Base-by-base conservation (phyloP, 2,888 invertebrate genomes). In the Eupithecia inturbata region DNA sequence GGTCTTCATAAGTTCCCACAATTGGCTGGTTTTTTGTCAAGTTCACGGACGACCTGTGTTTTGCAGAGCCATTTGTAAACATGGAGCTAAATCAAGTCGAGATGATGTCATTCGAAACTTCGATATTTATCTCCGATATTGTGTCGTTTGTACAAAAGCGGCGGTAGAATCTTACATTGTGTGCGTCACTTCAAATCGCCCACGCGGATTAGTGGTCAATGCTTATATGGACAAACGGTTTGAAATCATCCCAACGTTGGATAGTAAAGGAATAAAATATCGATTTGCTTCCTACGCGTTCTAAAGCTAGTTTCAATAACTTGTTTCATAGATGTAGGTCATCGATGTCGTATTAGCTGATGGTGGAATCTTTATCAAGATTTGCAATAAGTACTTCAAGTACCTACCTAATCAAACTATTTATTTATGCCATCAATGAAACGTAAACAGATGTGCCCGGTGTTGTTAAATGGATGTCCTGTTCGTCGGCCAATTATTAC, bases 21-120 rank as follows among this genome's bases (percentile, higher is more conserved):
- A 19, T 66, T 64, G 63, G n/a, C 36, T 36, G 14, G 22, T 66
- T 66, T n/a, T 39, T 66, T 49, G 69, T 80, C 85, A 89, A 87
- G 85, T 86, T 88, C 84, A 87, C 81, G 86, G 84, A 80, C 80
- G 78, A 81, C 79, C 77, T 75, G 83, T 80, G 72, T 75, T 72
- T 70, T 67, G 41, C 41, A 33, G 68, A 72, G 73, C 72, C 78
- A 66, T 74, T 82, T 77, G 88, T 89, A 91, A 91, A 91, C 84
- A 90, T 85, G 83, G 79, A 82, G 81, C 84, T 86, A 88, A 88
- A 77, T 88, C 83, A 77, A 86, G 87, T 74, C 72, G 88, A n/a
- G n/a, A 79, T 94, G 93, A 94, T 93, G 89, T 94, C 93, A 93
- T 73, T 78, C 73, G 79, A 73, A 80, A 77, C 70, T 71, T 64